Percentiles rank a stretch among this genome's conserved stretches.
phyloP scores from a whole-genome alignment of 2,888 invertebrate species.

The Pammene fasciana region DNA sequence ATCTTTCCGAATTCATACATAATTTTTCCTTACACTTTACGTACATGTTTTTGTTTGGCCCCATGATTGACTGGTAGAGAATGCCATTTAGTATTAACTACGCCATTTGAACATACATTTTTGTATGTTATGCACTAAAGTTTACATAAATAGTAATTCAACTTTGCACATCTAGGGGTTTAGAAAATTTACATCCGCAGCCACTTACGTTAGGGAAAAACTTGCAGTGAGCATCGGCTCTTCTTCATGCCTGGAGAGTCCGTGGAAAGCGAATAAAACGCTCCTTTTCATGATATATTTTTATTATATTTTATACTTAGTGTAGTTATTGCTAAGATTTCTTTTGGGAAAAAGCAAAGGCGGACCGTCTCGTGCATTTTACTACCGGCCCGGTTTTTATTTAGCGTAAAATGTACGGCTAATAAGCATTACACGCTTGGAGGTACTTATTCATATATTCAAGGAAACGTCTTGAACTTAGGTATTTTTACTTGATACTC shows the following conservation, averaged over 20 bases:
- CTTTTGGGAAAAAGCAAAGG: constrained; percentile 31
- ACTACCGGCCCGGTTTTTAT: constrained; percentile 33
- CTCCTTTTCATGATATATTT: constrained; percentile 42
- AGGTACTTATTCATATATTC: constrained; percentile 44
- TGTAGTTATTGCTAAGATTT: constrained; percentile 26
- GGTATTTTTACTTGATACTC: not conserved
- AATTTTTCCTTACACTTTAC: too few species aligned
- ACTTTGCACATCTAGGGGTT: constrained; percentile 44
- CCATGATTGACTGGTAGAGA: too few species aligned
- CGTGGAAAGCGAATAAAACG: constrained; percentile 66
- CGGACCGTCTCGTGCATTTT: constrained; percentile 27
- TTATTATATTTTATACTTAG: constrained; percentile 46
- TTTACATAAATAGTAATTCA: too few species aligned
- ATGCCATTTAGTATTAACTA: too few species aligned
- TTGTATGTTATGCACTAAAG: too few species aligned
- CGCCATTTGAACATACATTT: too few species aligned
- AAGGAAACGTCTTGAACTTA: constrained; percentile 14
- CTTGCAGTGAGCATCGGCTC: constrained; percentile 77
- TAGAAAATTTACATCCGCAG: constrained; percentile 45
- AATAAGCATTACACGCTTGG: constrained; percentile 29
- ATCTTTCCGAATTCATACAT: too few species aligned
- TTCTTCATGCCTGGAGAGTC: constrained; percentile 68
- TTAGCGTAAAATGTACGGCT: constrained; percentile 32
- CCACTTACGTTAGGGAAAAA: constrained; percentile 65
- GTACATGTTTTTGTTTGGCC: too few species aligned